Evolutionary conservation across 2,797 vertebrate species (phyloP).

Genomic region (Pangasius larnaudii): DNA sequence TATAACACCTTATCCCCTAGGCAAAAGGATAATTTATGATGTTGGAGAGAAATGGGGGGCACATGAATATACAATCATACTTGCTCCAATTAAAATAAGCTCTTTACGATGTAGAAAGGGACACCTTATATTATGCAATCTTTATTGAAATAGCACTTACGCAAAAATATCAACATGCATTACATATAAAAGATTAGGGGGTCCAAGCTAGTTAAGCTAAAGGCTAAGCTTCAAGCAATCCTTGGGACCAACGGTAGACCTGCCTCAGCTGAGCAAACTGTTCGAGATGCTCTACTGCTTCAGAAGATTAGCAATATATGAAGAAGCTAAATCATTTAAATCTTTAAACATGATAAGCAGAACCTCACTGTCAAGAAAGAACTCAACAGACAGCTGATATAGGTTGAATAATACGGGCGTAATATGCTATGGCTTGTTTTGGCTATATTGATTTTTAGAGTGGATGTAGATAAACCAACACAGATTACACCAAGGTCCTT

Average conservation of each 20-base stretch:
- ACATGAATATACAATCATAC: constrained; percentile 55
- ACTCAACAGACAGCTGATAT: neutral
- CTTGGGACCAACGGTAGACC: neutral
- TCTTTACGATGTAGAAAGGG: neutral
- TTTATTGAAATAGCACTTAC: neutral
- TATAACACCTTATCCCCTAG: constrained; percentile 86
- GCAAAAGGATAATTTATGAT: constrained; percentile 74
- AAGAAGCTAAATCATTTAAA: neutral
- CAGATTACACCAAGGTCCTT: neutral
- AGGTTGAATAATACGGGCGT: neutral
- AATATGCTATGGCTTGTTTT: neutral
- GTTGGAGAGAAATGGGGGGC: constrained; percentile 59
- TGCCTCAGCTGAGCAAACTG: neutral
- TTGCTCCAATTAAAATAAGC: neutral
- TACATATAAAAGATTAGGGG: neutral
- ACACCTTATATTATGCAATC: neutral
- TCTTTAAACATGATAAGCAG: too few relatives aligned
- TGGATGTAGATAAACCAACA: neutral
- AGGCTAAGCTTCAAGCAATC: neutral
- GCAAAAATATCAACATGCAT: neutral
- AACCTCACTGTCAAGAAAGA: neutral
- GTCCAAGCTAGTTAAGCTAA: neutral
- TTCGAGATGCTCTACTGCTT: neutral
- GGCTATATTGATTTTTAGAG: neutral
- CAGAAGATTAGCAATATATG: neutral